Evolutionary conservation across 1,140 invertebrate genomes (phyloP).

Genomic region (Brachionus koreanus): DNA sequence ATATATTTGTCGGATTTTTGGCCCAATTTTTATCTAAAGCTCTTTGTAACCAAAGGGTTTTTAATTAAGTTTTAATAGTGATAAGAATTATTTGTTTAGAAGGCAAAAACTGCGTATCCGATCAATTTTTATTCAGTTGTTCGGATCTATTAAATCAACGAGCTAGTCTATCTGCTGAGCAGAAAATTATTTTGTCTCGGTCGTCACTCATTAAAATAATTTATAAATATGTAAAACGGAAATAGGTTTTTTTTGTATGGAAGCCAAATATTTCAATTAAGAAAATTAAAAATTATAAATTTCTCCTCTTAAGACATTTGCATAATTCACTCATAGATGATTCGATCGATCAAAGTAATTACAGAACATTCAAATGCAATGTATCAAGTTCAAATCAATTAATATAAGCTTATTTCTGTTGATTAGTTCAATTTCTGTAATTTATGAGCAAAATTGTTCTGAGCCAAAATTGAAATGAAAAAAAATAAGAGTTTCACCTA

Average conservation of each 20-base stretch:
- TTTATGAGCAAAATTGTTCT: neutral
- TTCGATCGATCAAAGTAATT: neutral
- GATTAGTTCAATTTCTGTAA: neutral
- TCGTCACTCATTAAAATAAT: neutral
- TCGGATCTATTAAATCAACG: neutral
- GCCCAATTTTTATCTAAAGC: neutral
- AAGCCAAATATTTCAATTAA: neutral
- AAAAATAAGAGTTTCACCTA: neutral
- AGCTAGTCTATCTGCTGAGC: neutral
- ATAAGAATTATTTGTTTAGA: neutral
- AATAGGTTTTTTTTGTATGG: neutral
- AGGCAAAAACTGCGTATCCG: neutral
- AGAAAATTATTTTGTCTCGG: neutral
- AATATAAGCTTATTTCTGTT: neutral
- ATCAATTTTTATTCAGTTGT: neutral
- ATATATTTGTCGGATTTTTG: neutral
- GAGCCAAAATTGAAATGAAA: too few relatives aligned
- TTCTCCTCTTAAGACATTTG: neutral
- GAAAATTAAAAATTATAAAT: constrained; percentile 12
- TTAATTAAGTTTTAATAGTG: constrained; percentile 1
- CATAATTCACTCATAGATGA: neutral
- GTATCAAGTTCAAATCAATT: neutral
- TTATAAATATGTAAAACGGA: neutral
- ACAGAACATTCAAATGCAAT: neutral
- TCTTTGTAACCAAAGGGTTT: neutral